These are phyloP conservation scores for Onychostoma macrolepis DNA, from an alignment of 2,113 vertebrate species.

Conservation along the genomic window DNA sequence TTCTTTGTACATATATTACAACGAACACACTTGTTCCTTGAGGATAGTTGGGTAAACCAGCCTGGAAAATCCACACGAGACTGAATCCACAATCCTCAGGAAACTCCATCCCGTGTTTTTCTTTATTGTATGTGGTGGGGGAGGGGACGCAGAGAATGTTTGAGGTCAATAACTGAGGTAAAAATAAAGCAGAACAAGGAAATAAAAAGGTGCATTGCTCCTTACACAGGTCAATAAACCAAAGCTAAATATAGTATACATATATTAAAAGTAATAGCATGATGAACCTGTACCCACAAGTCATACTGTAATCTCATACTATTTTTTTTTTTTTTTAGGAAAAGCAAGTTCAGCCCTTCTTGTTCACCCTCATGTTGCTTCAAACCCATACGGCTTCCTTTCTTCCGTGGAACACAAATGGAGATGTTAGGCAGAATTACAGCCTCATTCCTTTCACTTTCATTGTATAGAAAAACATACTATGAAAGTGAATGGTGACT, in stretches of 20 bases:
- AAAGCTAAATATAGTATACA: neutral
- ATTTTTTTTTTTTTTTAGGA: neutral
- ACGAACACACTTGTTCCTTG: neutral
- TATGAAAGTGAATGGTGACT: neutral
- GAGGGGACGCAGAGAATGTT: slow-evolving; percentile 46
- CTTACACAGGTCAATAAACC: neutral
- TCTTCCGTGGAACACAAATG: neutral
- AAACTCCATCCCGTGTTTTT: slow-evolving; percentile 59
- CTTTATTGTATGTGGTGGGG: slow-evolving; percentile 43
- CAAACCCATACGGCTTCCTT: neutral
- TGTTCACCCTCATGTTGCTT: neutral
- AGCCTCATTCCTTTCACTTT: neutral
- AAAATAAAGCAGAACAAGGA: neutral
- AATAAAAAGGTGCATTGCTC: neutral
- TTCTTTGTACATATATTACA: neutral
- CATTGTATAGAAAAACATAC: neutral
- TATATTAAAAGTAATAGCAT: neutral
- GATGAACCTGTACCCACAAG: neutral
- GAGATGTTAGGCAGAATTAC: neutral
- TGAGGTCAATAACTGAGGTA: slow-evolving; percentile 38
- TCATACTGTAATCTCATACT: neutral
- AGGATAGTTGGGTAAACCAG: neutral
- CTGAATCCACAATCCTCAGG: slow-evolving; percentile 34
- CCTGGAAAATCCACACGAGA: slow-evolving; percentile 1
- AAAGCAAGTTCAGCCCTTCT: neutral